Evolutionary conservation across 1,140 invertebrate species (phyloP), one percentile per base, ranked within the genome.

Genomic region (Polypedilum vanderplanki): DNA sequence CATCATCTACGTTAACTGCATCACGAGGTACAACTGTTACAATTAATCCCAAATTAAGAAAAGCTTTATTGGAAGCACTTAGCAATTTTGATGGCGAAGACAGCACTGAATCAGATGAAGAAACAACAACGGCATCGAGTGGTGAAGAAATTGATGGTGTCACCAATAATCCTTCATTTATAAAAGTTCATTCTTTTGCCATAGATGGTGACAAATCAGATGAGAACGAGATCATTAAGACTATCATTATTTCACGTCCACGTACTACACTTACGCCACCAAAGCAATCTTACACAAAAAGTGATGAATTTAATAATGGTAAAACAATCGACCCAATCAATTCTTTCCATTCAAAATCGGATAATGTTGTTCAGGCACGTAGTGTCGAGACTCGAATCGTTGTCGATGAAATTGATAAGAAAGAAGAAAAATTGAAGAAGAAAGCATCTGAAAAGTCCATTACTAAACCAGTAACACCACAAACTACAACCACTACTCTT

Each of bases 401-500:
- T 57, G 46, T 57, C 46, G n/a, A 57, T 57, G 65, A 57, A 57
- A n/a, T 18, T 12, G 65, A 70, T 18, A 70, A 22, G 17, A 70
- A 70, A 20, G 65, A 70, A 18, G 65, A 70, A 2, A 70, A 70
- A 4, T 18, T 17, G 20, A 70, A 70, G 65, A 74, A 57, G 10
- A 77, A 77, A 41, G 75, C 74, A 10, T 80, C 80, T 0, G 82
- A 81, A 7, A 79, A 83, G 33, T 82, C 81, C 20, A 81, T 82
- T 4, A 84, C 85, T 0, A 86, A 84, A 3, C 78, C 81, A 40
- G 81, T 81, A 70, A 83, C 83, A 9, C 65, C 65, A 8, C 46
- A 57, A 46, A 85, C 85, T 15, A 85, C 85, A 7, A 84, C 85
- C 7, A 86, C 87, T 10, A 87, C 86, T 0, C 86, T 87, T 8